These are phyloP conservation scores for Carollia perspicillata DNA, from an alignment of 2,113 vertebrate genomes.

Conservation along the genomic window DNA sequence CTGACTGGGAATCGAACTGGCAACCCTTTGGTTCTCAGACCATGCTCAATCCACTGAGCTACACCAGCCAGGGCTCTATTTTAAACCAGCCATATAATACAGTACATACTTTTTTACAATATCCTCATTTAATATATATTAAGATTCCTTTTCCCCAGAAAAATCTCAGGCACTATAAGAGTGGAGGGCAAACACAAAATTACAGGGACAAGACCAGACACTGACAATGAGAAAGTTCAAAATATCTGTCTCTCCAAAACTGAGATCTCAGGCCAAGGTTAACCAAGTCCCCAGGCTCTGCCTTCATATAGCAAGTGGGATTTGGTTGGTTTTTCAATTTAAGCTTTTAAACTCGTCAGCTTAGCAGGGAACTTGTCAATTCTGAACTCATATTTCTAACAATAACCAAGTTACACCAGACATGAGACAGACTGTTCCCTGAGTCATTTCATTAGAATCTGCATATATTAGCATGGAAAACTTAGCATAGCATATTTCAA, in stretches of 20 bases:
- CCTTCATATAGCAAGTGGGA: neutral
- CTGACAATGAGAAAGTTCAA: too few relatives aligned
- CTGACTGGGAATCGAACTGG: too few relatives aligned
- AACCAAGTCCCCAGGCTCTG: neutral
- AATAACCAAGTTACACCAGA: neutral
- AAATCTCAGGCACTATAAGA: neutral
- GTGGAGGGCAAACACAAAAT: neutral
- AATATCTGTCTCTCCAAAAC: neutral
- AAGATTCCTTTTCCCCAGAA: neutral
- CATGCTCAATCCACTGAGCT: too few relatives aligned
- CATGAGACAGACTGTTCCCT: neutral
- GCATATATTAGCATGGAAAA: neutral
- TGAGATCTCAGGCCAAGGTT: neutral
- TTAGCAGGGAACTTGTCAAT: neutral
- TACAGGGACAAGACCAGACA: neutral
- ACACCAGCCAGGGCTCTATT: too few relatives aligned
- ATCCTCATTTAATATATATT: neutral
- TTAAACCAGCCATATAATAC: neutral
- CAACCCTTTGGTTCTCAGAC: too few relatives aligned
- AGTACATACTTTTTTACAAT: neutral
- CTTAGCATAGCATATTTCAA: neutral
- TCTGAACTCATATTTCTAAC: neutral
- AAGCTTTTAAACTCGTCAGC: slow-evolving; percentile 22
- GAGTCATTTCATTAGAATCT: slow-evolving; percentile 30
- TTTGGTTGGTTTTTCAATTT: neutral